Base-by-base conservation (phyloP, 2,888 invertebrate species). In the Cantharis nigra region DNA sequence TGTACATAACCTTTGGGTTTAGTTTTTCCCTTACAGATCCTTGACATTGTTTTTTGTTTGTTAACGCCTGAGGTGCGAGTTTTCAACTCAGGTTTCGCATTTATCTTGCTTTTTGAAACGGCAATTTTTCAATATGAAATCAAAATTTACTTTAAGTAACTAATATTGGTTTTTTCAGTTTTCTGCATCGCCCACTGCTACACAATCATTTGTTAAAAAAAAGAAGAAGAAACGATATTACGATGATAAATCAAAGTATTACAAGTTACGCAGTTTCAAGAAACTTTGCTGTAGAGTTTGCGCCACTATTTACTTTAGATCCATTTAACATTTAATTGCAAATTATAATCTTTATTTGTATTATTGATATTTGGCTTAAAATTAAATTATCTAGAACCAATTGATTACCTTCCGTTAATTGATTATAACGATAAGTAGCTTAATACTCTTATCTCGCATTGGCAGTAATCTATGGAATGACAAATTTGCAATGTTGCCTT, bases 281-380 rank as follows among this genome's bases (percentile, higher is more conserved):
- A 89, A 89, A 80, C 88, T 91, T 72, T 93, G 93, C 83, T 93
- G 93, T 83, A 90, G 90, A 82, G 88, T 91, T 0, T 92, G 92
- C 79, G 77, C 72, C 11, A 72, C 14, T 7, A 16, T 76, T 75
- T 72, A 72, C 18, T 10, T 63, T 79, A 7, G 72, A 49, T 28
- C 79, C 79, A 11, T 75, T 77, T 74, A 79, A 74, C 20, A 69
- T 73, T 16, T 77, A 76, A 67, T n/a, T n/a, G 2, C 7, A 49
- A 49, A n/a, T n/a, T 49, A 49, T 4, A n/a, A 7, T n/a, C 7
- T n/a, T 49, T 49, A 49, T n/a, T n/a, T 49, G 3, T 13, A 49
- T 9, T 49, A n/a, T n/a, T 49, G 9, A 16, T 49, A 7, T 7
- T 49, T 49, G n/a, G 49, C n/a, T n/a, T 49, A 49, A n/a, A 49